A percentile compares a stretch with the other conserved stretches of the same genome.
phyloP scores from a whole-genome alignment of 2,113 vertebrate genomes.

The Solea senegalensis region DNA sequence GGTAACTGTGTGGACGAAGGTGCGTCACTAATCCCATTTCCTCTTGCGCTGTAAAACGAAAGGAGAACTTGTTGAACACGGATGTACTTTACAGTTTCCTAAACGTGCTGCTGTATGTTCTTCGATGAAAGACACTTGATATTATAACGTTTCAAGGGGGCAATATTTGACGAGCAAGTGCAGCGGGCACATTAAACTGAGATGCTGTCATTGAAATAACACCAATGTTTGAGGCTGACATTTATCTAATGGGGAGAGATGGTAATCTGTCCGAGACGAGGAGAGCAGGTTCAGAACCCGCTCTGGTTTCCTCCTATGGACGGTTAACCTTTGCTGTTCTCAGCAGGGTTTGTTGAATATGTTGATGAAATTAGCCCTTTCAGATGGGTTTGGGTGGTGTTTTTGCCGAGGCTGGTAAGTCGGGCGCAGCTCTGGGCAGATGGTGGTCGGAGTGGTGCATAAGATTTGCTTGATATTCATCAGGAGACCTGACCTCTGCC shows the following conservation, averaged over 20 bases:
- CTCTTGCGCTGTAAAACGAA: neutral
- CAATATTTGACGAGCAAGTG: slow-evolving; percentile 10
- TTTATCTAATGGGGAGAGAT: slow-evolving; percentile 70
- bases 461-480: slow-evolving; percentile 79
- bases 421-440: slow-evolving; percentile 73
- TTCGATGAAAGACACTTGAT: neutral
- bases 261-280: slow-evolving; percentile 50
- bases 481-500: slow-evolving; percentile 62
- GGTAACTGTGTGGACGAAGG: neutral
- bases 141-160: neutral
- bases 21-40: neutral
- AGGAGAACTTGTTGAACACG: slow-evolving; percentile 14
- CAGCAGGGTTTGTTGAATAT: slow-evolving; percentile 77
- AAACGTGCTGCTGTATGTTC: neutral
- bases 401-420: slow-evolving; percentile 69
- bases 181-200: neutral
- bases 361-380: slow-evolving; percentile 84
- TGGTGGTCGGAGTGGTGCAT: slow-evolving; percentile 73
- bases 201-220: slow-evolving; percentile 30
- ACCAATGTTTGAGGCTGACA: slow-evolving; percentile 62
- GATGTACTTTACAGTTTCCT: neutral
- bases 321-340: slow-evolving; percentile 69
- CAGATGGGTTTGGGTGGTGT: slow-evolving; percentile 54
- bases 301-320: slow-evolving; percentile 56
- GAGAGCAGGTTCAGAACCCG: slow-evolving; percentile 37